Percentiles rank a stretch among this genome's conserved stretches.
Evolutionary conservation across 2,113 vertebrate species (phyloP).

Genomic region (Megaceryle torquata): DNA sequence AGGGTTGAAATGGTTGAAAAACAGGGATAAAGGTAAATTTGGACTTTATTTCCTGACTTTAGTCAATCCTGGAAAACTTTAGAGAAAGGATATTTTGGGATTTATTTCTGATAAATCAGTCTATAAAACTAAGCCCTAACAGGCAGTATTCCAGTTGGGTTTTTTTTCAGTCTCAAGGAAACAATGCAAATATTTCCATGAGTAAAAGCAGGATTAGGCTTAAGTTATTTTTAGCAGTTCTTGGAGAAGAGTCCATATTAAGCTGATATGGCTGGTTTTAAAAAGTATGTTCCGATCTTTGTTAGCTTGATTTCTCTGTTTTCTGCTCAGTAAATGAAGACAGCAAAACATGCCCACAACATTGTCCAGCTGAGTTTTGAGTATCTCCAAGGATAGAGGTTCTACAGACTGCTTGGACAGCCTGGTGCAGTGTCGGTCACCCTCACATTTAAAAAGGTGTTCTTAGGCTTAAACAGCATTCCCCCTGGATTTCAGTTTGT

Average conservation of each 20-base stretch:
- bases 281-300: neutral
- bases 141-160: neutral
- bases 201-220: slow-evolving; percentile 21
- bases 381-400: neutral
- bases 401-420: neutral
- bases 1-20: neutral
- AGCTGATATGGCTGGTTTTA: neutral
- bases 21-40: neutral
- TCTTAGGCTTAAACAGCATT: neutral
- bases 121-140: neutral
- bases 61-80: neutral
- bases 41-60: neutral
- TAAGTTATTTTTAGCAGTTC: slow-evolving; percentile 11
- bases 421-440: neutral
- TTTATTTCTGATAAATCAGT: slow-evolving; percentile 31
- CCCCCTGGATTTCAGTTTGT: neutral
- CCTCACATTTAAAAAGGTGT: neutral
- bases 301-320: neutral
- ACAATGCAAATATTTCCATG: neutral
- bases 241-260: neutral
- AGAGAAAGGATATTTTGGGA: neutral
- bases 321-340: neutral
- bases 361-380: accelerated
- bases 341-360: neutral
- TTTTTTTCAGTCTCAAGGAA: slow-evolving; percentile 19